These are phyloP conservation scores for Asobara japonica DNA, from an alignment of 1,140 invertebrate species.

Conservation along the genomic window DNA sequence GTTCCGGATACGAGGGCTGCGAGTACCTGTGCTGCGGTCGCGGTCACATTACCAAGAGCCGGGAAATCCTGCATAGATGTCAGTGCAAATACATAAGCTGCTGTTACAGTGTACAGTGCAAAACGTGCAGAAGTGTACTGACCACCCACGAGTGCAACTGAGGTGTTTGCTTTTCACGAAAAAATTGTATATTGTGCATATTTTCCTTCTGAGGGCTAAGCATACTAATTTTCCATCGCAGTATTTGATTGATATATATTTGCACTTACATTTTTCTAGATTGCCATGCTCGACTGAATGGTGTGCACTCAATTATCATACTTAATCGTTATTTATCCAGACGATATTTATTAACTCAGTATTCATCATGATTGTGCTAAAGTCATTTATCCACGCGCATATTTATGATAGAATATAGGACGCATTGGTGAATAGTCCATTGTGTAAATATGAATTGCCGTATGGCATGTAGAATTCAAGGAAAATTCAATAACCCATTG, in stretches of 20 bases:
- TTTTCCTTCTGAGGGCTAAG: too few relatives aligned
- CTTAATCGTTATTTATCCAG: slow-evolving; percentile 32
- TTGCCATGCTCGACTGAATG: neutral
- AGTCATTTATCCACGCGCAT: slow-evolving; percentile 23
- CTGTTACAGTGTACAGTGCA: slow-evolving; percentile 86
- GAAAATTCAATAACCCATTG: neutral
- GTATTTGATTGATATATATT: too few relatives aligned
- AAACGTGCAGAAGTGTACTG: slow-evolving; percentile 76
- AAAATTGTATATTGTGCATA: too few relatives aligned
- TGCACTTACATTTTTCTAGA: too few relatives aligned
- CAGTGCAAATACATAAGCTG: slow-evolving; percentile 92
- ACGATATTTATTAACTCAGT: slow-evolving; percentile 34
- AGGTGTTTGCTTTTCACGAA: too few relatives aligned
- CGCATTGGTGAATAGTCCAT: too few relatives aligned
- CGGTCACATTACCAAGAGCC: slow-evolving; percentile 78
- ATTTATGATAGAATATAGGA: slow-evolving; percentile 19
- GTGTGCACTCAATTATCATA: slow-evolving; percentile 9
- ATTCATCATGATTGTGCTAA: slow-evolving; percentile 26
- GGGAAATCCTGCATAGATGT: slow-evolving; percentile 78
- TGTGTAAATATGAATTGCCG: slow-evolving; percentile 5
- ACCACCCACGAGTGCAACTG: slow-evolving; percentile 79
- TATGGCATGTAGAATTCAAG: slow-evolving; percentile 2
- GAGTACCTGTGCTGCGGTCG: slow-evolving; percentile 88
- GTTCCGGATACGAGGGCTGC: slow-evolving; percentile 80
- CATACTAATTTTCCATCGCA: too few relatives aligned